A percentile compares a stretch with the other conserved stretches of the same genome.
Evolutionary conservation across 1,140 invertebrate species (phyloP).

Genomic region (Achatina immaculata): DNA sequence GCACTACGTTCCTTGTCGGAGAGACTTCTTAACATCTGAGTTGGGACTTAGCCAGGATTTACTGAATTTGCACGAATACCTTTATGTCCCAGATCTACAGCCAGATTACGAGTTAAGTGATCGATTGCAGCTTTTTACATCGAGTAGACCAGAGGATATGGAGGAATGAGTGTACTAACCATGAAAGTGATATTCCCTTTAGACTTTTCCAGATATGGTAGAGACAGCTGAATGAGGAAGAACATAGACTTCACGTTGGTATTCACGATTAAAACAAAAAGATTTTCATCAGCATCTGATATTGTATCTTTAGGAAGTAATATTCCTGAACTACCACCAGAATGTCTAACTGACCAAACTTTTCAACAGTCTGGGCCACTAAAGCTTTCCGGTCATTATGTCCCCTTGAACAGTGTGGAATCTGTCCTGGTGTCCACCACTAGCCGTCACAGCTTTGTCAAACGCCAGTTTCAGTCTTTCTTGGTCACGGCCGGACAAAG

Average conservation of each 20-base stretch:
- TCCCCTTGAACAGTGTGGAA: slow-evolving; percentile 1
- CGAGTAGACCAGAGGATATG: no score
- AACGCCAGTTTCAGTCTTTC: neutral
- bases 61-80: neutral
- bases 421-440: neutral
- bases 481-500: slow-evolving; percentile 3
- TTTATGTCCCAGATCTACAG: neutral
- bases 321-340: neutral
- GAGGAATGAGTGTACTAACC: no score
- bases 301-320: neutral
- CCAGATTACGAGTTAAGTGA: no score
- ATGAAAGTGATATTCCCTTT: neutral
- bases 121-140: no score
- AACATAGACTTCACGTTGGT: slow-evolving; percentile 13
- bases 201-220: slow-evolving; percentile 5
- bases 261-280: neutral
- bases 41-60: neutral
- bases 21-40: neutral
- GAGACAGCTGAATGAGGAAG: slow-evolving; percentile 6
- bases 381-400: neutral
- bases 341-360: slow-evolving; percentile 12
- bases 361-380: neutral
- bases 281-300: neutral
- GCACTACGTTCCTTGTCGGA: no score
- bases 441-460: neutral